These are phyloP conservation scores for Scomber colias DNA, from an alignment of 2,113 vertebrate genomes.

Conservation along the genomic window DNA sequence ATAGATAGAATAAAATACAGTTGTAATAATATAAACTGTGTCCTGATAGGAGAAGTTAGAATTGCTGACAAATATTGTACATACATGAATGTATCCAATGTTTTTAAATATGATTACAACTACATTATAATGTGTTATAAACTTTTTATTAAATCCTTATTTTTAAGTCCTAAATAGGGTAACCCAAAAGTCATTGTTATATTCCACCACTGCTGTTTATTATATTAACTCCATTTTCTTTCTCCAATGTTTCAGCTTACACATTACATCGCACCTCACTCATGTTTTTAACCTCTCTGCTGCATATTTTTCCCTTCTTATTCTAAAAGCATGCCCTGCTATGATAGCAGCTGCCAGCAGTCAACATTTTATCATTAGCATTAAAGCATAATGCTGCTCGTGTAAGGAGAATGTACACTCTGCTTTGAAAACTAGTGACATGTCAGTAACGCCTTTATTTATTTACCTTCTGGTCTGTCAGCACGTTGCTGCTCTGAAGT, in stretches of 20 bases:
- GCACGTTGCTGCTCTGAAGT: constrained; percentile 83
- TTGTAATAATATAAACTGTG: too few species aligned
- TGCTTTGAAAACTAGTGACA: neutral
- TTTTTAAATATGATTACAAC: too few species aligned
- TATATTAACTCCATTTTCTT: neutral
- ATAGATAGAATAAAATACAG: too few species aligned
- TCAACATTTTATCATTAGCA: neutral
- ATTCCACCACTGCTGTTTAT: too few species aligned
- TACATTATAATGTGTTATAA: too few species aligned
- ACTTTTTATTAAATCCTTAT: too few species aligned
- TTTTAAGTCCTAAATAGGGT: too few species aligned
- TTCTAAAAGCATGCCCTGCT: neutral
- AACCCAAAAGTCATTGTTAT: too few species aligned
- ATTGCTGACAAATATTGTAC: too few species aligned
- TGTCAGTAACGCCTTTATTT: neutral
- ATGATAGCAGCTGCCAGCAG: neutral
- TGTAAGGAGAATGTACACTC: neutral
- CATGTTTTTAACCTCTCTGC: neutral
- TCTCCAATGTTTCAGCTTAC: neutral
- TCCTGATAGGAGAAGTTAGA: too few species aligned
- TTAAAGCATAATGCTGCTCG: neutral
- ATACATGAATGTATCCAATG: too few species aligned
- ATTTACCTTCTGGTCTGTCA: constrained; percentile 88
- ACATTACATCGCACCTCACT: neutral
- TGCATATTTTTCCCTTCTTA: neutral